phyloP scores from a whole-genome alignment of 2,797 vertebrate species.

The Amazona ochrocephala region DNA sequence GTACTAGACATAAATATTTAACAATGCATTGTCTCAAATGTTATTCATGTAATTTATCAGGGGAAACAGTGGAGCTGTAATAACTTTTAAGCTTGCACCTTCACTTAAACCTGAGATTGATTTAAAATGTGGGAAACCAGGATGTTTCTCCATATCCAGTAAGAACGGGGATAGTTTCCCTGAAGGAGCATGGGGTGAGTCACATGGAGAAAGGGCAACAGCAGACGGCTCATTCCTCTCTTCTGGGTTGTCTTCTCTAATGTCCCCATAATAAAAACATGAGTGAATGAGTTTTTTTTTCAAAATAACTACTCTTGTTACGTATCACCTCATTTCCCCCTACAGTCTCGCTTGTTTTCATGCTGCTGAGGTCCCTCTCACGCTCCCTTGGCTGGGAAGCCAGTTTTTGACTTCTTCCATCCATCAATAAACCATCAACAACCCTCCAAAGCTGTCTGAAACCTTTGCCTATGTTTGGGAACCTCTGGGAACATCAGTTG shows the following conservation, averaged over 20 bases:
- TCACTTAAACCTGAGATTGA: constrained; percentile 82
- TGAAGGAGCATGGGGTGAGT: not conserved
- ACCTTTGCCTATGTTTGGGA: accelerated
- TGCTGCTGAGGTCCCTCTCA: not conserved
- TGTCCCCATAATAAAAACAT: not conserved
- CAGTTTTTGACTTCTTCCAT: not conserved
- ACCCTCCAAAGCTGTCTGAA: not conserved
- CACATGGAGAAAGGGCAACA: not conserved
- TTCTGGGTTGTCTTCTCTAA: not conserved
- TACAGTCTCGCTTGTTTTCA: accelerated
- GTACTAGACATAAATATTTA: constrained; percentile 87
- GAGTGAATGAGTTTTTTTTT: not conserved
- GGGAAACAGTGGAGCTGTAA: constrained; percentile 78
- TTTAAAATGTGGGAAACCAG: constrained; percentile 68
- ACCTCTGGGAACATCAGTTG: not conserved
- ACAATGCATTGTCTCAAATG: constrained; percentile 86
- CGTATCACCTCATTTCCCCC: not conserved
- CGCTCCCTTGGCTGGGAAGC: accelerated
- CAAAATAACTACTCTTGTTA: not conserved
- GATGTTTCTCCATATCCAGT: constrained; percentile 34
- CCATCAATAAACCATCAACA: not conserved
- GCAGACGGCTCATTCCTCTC: not conserved
- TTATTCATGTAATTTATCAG: constrained; percentile 88
- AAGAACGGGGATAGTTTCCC: constrained; percentile 34
- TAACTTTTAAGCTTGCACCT: constrained; percentile 82